A percentile compares a stretch with the other conserved stretches of the same genome.
These are phyloP conservation scores for Gymnopithys bicolor DNA, from an alignment of 2,797 vertebrate genomes.

Conservation along the genomic window DNA sequence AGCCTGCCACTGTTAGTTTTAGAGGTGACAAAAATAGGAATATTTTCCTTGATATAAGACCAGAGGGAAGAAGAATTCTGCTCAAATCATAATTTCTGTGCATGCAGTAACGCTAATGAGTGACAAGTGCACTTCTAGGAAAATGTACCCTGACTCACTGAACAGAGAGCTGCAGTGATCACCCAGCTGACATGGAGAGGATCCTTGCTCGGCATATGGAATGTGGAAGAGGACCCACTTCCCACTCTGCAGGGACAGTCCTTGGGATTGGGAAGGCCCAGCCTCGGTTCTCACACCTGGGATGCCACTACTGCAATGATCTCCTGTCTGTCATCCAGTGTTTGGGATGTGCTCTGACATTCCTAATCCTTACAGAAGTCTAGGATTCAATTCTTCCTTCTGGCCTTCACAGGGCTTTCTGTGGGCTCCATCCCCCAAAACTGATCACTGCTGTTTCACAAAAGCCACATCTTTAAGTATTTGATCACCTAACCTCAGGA, in stretches of 20 bases:
- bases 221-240: accelerated
- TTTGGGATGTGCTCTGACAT: not conserved
- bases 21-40: not conserved
- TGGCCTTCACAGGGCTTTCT: not conserved
- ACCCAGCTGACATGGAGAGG: accelerated
- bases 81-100: not conserved
- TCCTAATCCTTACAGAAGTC: not conserved
- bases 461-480: not conserved
- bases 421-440: not conserved
- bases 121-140: not conserved
- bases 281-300: accelerated
- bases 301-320: accelerated
- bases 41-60: not conserved
- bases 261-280: not conserved
- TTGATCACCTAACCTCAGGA: not conserved
- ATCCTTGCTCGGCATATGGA: accelerated
- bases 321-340: accelerated
- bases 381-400: not conserved
- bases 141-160: not conserved
- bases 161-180: accelerated
- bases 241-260: not conserved
- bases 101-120: not conserved
- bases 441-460: not conserved
- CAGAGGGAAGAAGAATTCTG: not conserved
- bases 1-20: not conserved